Evolutionary conservation across 53 echinoderm and acorn worm genomes (phyloP).

Genomic region (Zoroaster sp.): DNA sequence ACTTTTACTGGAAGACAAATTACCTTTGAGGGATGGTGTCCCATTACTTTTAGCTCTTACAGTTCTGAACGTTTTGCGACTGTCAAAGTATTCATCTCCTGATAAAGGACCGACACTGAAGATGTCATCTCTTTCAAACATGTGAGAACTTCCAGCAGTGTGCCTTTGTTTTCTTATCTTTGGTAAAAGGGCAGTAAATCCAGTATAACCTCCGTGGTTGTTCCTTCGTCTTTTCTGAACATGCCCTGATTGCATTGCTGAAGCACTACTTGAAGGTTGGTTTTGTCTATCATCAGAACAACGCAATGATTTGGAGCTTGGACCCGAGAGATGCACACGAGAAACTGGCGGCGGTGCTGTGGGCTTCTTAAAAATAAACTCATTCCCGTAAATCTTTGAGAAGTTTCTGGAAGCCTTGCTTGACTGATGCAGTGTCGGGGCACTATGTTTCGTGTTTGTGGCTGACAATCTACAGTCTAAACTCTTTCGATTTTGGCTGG

Average conservation of each 20-base stretch:
- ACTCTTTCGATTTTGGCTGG: neutral
- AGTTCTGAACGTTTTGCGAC: neutral
- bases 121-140: neutral
- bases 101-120: neutral
- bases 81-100: neutral
- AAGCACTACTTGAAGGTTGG: neutral
- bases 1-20: constrained; percentile 13
- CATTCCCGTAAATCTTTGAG: neutral
- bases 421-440: neutral
- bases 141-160: neutral
- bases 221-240: neutral
- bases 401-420: constrained; percentile 16
- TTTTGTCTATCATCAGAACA: neutral
- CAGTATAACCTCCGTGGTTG: neutral
- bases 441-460: neutral
- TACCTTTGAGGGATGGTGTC: neutral
- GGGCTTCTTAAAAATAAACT: constrained; percentile 35
- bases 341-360: constrained; percentile 18
- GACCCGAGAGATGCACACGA: neutral
- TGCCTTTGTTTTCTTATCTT: neutral
- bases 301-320: neutral
- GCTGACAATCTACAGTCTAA: neutral
- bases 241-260: neutral
- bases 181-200: neutral
- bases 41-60: neutral